phyloP scores from a whole-genome alignment of 2,888 invertebrate genomes.

The Electrophaes corylata region DNA sequence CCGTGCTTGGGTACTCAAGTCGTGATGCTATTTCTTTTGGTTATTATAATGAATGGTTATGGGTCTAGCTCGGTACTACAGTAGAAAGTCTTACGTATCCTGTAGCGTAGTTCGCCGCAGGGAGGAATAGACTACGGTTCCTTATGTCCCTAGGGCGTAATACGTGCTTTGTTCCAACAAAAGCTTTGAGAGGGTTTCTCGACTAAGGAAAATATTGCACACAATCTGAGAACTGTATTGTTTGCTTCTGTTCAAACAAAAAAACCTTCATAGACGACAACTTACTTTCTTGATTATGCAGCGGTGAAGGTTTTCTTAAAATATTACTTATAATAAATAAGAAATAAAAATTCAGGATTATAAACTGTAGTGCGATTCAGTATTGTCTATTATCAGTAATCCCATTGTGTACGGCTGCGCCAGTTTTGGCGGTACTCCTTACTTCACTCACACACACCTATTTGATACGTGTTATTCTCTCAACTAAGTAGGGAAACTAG shows the following conservation, averaged over 20 bases:
- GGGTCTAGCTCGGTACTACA: too few relatives aligned
- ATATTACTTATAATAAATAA: too few relatives aligned
- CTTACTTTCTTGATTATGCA: too few relatives aligned
- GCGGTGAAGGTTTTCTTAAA: too few relatives aligned
- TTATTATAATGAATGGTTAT: too few relatives aligned
- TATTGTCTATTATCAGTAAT: not conserved
- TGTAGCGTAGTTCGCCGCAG: slow-evolving; percentile 22
- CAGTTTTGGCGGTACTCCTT: not conserved
- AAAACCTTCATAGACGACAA: not conserved
- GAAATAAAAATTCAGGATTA: too few relatives aligned
- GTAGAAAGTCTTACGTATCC: not conserved
- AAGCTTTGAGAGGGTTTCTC: slow-evolving; percentile 3
- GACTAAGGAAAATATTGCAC: not conserved
- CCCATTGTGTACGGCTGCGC: not conserved
- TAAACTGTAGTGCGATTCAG: too few relatives aligned
- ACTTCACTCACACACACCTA: not conserved
- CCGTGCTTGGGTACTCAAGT: too few relatives aligned
- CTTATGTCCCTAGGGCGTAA: slow-evolving; percentile 44
- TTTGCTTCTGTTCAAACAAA: not conserved
- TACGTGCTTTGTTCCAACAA: slow-evolving; percentile 29
- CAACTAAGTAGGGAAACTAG: too few relatives aligned
- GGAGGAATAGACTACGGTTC: slow-evolving; percentile 48
- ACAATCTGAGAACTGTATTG: not conserved
- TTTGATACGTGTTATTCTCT: too few relatives aligned
- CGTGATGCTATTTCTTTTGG: too few relatives aligned